These are phyloP conservation scores for Schmidtea mediterranea DNA, from an alignment of 1,140 invertebrate genomes.

Conservation along the genomic window DNA sequence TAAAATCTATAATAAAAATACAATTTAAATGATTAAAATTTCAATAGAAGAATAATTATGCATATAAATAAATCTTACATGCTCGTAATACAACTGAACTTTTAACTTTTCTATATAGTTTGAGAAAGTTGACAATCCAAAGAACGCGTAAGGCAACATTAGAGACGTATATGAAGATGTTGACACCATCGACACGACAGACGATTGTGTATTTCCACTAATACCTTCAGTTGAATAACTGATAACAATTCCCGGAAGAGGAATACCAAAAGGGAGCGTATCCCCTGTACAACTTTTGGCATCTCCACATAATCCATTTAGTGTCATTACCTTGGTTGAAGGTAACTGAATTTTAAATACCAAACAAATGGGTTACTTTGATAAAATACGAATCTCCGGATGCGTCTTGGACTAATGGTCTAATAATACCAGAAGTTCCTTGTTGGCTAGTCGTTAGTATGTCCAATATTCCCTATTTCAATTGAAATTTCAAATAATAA, in stretches of 20 bases:
- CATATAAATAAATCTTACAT: too few relatives aligned
- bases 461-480: too few relatives aligned
- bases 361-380: too few relatives aligned
- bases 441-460: too few relatives aligned
- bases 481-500: too few relatives aligned
- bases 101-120: constrained; percentile 1
- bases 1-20: too few relatives aligned
- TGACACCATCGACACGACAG: neutral
- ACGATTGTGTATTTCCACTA: neutral
- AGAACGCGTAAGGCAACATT: neutral
- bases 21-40: too few relatives aligned
- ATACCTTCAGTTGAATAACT: neutral
- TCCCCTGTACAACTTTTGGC: neutral
- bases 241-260: neutral
- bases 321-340: neutral
- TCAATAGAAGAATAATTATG: too few relatives aligned
- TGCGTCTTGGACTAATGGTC: too few relatives aligned
- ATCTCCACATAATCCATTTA: constrained; percentile 1
- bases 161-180: neutral
- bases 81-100: neutral
- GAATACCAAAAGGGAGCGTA: neutral
- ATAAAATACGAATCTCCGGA: too few relatives aligned
- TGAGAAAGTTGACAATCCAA: neutral
- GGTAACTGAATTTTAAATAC: neutral
- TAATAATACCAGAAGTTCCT: too few relatives aligned